Evolutionary conservation across 2,113 vertebrate genomes (phyloP), one percentile per base, ranked within the genome.

Genomic region (Columbina picui): DNA sequence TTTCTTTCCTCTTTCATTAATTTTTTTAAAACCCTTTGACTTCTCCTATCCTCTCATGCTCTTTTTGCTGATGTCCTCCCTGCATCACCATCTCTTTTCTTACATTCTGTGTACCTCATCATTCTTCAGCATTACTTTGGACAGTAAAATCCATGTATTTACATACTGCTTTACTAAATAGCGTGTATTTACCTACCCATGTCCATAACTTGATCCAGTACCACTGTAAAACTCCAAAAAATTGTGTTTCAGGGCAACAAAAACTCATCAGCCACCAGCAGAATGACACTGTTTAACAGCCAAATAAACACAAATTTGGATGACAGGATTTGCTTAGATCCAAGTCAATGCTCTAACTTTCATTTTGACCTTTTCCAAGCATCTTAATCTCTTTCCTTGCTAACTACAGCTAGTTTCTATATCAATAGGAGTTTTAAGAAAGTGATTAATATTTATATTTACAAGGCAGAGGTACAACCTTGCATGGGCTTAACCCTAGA

Each of bases 391-490:
- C 32, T 32, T 77, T 81, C 34, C 64, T 71, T 78, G 50, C 20
- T 84, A 84, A 41, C 41, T 43, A 4, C 10, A 9, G 34, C 50
- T 70, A 39, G 74, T 89, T 89, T 84, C 69, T 78, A 64, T 56
- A 78, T 65, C 90, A 87, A 13, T 2, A 57, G 12, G 49, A 84
- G 27, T 41, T 82, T 94, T 84, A 55, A 75, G 43, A 38, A 81
- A 60, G 53, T 65, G 49, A 95, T 90, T 92, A 86, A 92, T 93
- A 95, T 89, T 92, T 57, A 84, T 68, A 63, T 84, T 73, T 17
- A 22, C 84, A 94, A 75, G 29, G 49, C 45, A 86, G 23, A 43
- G 14, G 7, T 36, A 49, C 49, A 76, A 50, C 43, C 45, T 47
- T 12, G 4, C 80, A 68, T 19, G 87, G 57, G 47, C 64, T 89